Conservation (phyloP, 2,797 vertebrate genomes). For the Labroides dimidiatus region DNA sequence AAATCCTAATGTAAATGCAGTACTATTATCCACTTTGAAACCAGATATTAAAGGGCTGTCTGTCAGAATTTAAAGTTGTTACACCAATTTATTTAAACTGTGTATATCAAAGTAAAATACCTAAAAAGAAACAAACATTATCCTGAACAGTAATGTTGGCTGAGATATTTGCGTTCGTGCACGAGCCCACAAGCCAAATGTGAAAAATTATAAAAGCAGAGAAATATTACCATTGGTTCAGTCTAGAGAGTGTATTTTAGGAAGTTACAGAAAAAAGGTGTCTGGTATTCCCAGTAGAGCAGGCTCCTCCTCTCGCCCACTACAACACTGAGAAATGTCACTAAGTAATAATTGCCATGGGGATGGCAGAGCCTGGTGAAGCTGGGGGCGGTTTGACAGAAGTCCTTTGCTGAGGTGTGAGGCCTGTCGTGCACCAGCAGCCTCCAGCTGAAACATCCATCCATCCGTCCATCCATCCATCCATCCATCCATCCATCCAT, state of each 20-base stretch:
- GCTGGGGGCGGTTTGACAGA: conserved; percentile 80
- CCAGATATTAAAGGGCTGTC: no score
- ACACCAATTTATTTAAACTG: background rate
- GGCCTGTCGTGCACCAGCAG: conserved; percentile 50
- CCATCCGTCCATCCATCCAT: background rate
- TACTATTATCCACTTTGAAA: no score
- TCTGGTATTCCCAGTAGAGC: conserved; percentile 52
- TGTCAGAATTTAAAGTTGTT: background rate
- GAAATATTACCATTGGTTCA: conserved; percentile 27
- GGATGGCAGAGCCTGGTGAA: conserved; percentile 80
- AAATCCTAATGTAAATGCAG: no score
- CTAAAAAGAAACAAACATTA: background rate
- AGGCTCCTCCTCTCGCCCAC: conserved; percentile 71
- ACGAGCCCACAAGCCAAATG: background rate
- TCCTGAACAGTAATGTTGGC: background rate
- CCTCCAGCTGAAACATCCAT: conserved; percentile 31
- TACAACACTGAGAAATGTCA: conserved; percentile 78
- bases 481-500: conserved; percentile 10
- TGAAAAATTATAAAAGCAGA: conserved; percentile 17
- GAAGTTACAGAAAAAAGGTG: conserved; percentile 51
- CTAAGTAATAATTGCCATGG: conserved; percentile 86
- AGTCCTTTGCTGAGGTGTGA: conserved; percentile 76
- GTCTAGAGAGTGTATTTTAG: conserved; percentile 54
- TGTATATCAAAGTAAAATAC: background rate
- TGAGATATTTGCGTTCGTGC: conserved; percentile 15